Conservation (phyloP, 2,113 vertebrate genomes). For the Semicossyphus pulcher region DNA sequence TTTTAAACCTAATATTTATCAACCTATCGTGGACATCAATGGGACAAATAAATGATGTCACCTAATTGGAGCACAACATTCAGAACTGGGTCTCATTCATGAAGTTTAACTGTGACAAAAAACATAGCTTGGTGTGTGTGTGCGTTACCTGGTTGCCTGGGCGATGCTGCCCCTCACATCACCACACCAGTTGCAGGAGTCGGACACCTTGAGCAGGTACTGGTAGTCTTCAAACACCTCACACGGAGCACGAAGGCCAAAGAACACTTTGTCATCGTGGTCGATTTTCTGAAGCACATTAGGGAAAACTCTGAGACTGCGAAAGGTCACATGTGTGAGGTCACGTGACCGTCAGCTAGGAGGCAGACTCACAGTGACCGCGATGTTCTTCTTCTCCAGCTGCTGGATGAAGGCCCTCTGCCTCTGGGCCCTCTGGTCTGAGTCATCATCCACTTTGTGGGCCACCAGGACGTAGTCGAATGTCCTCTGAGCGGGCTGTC, state of each 20-base stretch:
- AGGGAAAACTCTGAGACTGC: not conserved
- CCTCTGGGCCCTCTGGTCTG: constrained; percentile 61
- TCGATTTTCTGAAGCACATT: constrained; percentile 73
- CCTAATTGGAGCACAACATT: too few species aligned
- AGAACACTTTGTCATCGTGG: constrained; percentile 83
- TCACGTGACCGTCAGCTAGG: not conserved
- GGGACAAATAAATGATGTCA: too few species aligned
- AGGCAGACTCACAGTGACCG: constrained; percentile 81
- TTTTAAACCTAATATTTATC: too few species aligned
- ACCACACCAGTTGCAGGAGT: constrained; percentile 77
- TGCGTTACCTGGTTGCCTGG: constrained; percentile 82
- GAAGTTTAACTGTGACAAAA: too few species aligned
- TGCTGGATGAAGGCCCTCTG: constrained; percentile 83
- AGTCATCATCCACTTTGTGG: not conserved
- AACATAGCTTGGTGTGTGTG: too few species aligned
- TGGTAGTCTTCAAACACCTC: constrained; percentile 85
- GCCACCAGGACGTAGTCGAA: constrained; percentile 91
- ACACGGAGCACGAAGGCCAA: constrained; percentile 83
- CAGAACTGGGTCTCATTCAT: too few species aligned
- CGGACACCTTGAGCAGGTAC: constrained; percentile 82
- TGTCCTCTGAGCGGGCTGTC: constrained; percentile 43
- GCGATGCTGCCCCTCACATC: not conserved
- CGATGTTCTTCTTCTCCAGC: constrained; percentile 84
- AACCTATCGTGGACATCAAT: too few species aligned
- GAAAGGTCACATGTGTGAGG: not conserved